phyloP scores from a whole-genome alignment of 2,113 vertebrate genomes.

The Himantopus leucocephalus region DNA sequence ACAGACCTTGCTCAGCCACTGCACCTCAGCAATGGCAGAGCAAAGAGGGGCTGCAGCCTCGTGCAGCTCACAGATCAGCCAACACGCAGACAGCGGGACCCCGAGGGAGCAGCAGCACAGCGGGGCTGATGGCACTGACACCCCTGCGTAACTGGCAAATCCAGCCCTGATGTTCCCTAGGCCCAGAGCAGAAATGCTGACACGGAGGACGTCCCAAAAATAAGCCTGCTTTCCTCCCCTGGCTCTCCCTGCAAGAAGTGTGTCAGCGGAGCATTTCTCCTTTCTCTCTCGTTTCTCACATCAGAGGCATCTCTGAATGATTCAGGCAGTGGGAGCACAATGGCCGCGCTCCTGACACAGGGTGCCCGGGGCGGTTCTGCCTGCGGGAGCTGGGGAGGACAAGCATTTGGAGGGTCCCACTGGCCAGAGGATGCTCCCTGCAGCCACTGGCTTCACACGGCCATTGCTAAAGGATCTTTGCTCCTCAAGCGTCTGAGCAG shows the following conservation, averaged over 20 bases:
- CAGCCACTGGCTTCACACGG: accelerated
- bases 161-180: neutral
- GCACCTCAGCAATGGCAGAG: neutral
- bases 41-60: neutral
- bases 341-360: accelerated
- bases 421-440: neutral
- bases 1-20: neutral
- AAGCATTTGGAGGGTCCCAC: neutral
- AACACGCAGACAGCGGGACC: neutral
- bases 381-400: neutral
- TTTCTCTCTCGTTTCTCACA: neutral
- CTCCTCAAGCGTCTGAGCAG: neutral
- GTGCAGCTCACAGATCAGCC: neutral
- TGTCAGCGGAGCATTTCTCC: neutral
- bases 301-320: neutral
- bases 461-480: neutral
- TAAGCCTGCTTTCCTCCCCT: neutral
- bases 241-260: neutral
- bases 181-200: neutral
- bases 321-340: neutral
- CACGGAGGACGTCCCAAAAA: neutral
- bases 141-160: neutral
- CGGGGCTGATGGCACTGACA: neutral
- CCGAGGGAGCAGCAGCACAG: neutral
- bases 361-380: accelerated